These are phyloP conservation scores for Sarotherodon lohbergeri DNA, from an alignment of 2,113 vertebrate species.

Conservation along the genomic window DNA sequence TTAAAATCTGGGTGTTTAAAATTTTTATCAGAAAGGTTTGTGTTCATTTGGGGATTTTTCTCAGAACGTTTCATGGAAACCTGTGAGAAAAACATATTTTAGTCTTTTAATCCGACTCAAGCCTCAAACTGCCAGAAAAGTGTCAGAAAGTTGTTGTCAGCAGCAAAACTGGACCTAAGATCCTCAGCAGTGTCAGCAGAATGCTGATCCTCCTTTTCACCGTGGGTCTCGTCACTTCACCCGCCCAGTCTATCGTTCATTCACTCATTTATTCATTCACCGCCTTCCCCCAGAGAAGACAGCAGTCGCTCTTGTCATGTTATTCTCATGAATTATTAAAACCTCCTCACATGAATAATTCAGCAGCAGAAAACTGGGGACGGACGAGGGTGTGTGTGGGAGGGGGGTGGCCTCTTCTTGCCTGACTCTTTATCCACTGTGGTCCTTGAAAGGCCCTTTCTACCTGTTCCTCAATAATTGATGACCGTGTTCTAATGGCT, in stretches of 20 bases:
- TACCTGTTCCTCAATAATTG: slow-evolving; percentile 33
- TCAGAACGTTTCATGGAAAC: not conserved
- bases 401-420: not conserved
- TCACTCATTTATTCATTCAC: slow-evolving; percentile 35
- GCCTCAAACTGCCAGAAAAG: not conserved
- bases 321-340: slow-evolving; percentile 73
- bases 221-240: not conserved
- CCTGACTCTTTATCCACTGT: not conserved
- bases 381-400: not conserved
- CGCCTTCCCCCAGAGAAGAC: slow-evolving; percentile 23
- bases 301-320: slow-evolving; percentile 52
- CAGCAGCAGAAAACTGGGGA: slow-evolving; percentile 39
- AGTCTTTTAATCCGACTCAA: not conserved
- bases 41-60: not conserved
- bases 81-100: not conserved
- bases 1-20: not conserved
- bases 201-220: not conserved
- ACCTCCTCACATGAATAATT: slow-evolving; percentile 58
- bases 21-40: not conserved
- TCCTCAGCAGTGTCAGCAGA: not conserved
- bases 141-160: not conserved
- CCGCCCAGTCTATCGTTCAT: slow-evolving; percentile 2
- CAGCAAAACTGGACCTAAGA: not conserved
- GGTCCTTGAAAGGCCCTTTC: not conserved
- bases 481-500: slow-evolving; percentile 2